A percentile compares a stretch with the other conserved stretches of the same genome.
Evolutionary conservation across 2,888 invertebrate genomes (phyloP).

Genomic region (Volucella inanis): DNA sequence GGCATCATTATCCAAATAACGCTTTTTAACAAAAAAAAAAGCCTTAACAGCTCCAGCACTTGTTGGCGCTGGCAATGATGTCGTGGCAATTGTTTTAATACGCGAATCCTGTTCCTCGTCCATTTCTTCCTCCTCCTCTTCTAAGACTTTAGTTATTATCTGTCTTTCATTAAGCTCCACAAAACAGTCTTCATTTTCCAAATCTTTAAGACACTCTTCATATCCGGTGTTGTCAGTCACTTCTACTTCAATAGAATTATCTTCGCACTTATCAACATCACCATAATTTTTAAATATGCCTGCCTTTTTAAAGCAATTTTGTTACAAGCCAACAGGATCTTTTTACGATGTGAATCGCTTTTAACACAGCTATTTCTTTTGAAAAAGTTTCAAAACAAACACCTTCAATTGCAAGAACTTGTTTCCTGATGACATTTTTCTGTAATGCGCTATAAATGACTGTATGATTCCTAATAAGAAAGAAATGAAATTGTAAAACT

Average conservation of each 20-base stretch:
- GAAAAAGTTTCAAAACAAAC: conserved; percentile 2
- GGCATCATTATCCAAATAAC: conserved; percentile 17
- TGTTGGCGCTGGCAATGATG: conserved; percentile 5
- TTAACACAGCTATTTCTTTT: conserved; percentile 3
- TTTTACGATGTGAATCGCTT: conserved; percentile 9
- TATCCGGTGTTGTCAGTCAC: background rate
- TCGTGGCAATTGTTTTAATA: background rate
- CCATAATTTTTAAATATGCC: background rate
- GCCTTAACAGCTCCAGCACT: too few relatives aligned
- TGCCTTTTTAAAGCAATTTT: conserved; percentile 3
- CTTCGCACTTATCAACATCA: background rate
- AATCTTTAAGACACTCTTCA: conserved; percentile 1
- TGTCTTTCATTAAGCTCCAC: background rate
- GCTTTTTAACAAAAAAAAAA: conserved; percentile 10
- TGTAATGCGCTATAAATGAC: too few relatives aligned
- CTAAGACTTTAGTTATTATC: conserved; percentile 9
- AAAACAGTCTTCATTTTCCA: too few relatives aligned
- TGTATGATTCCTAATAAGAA: too few relatives aligned
- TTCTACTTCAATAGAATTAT: background rate
- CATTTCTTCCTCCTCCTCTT: conserved; percentile 1
- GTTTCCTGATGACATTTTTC: too few relatives aligned
- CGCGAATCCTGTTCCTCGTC: background rate
- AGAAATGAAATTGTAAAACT: too few relatives aligned
- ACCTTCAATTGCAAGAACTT: too few relatives aligned
- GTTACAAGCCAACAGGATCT: conserved; percentile 7